A percentile compares a stretch with the other conserved stretches of the same genome.
These are phyloP conservation scores for Noctilio leporinus DNA, from an alignment of 2,113 vertebrate species.

Conservation along the genomic window DNA sequence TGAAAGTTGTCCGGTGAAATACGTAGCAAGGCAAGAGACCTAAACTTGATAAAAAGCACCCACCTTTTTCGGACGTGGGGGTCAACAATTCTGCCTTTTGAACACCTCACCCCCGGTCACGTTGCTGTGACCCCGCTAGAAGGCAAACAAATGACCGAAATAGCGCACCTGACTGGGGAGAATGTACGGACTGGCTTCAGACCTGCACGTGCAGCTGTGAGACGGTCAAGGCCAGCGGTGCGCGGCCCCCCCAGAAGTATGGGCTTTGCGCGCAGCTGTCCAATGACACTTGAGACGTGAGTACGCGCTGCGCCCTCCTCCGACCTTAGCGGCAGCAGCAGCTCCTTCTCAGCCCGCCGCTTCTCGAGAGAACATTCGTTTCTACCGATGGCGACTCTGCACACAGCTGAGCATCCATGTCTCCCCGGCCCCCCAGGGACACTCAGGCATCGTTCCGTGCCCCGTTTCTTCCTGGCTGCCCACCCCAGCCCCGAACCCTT, in stretches of 20 bases:
- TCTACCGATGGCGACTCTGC: not conserved
- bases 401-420: not conserved
- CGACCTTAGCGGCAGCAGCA: not conserved
- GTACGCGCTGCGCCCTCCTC: not conserved
- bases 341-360: not conserved
- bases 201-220: not conserved
- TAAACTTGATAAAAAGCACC: not conserved
- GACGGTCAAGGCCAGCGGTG: not conserved
- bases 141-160: not conserved
- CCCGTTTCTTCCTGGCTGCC: slow-evolving; percentile 17
- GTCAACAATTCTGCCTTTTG: not conserved
- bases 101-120: not conserved
- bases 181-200: not conserved
- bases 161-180: not conserved
- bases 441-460: not conserved
- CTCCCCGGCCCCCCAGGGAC: not conserved
- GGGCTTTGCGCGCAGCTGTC: not conserved
- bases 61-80: not conserved
- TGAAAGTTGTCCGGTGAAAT: not conserved
- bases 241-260: not conserved
- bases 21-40: not conserved
- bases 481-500: not conserved
- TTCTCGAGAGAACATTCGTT: slow-evolving; percentile 8
- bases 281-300: slow-evolving; percentile 5
- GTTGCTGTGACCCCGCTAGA: not conserved